Percentiles rank a stretch among this genome's conserved stretches.
Evolutionary conservation across 2,888 invertebrate species (phyloP).

Genomic region (Prostheceraeus crozeri): DNA sequence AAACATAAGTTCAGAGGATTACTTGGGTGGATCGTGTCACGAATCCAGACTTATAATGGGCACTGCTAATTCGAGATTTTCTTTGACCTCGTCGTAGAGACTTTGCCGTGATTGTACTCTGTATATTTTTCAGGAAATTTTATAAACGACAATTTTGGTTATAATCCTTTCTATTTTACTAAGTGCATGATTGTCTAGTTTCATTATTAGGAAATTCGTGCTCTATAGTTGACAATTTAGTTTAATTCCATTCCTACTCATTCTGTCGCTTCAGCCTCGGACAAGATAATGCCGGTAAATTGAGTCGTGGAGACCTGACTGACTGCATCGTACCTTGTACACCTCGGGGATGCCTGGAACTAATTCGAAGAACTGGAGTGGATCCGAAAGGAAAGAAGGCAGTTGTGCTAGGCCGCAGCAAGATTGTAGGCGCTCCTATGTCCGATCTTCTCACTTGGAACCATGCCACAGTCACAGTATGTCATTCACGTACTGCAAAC

Average conservation of each 20-base stretch:
- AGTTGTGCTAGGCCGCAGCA: constrained; percentile 89
- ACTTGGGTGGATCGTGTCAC: too few species aligned
- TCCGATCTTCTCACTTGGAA: constrained; percentile 89
- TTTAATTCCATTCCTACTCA: not conserved
- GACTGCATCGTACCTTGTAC: constrained; percentile 86
- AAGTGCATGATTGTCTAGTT: too few species aligned
- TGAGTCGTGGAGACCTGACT: constrained; percentile 75
- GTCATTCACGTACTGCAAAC: constrained; percentile 85
- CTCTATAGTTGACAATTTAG: not conserved
- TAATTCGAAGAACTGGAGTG: constrained; percentile 66
- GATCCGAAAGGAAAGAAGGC: constrained; percentile 68
- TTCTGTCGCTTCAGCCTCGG: constrained; percentile 72
- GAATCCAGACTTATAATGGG: too few species aligned
- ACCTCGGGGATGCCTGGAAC: constrained; percentile 84
- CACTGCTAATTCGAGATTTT: too few species aligned
- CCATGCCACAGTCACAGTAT: constrained; percentile 89
- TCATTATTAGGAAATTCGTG: too few species aligned
- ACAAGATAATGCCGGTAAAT: constrained; percentile 82
- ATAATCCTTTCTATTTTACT: constrained; percentile 5
- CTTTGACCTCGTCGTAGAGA: too few species aligned
- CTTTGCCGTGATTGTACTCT: too few species aligned
- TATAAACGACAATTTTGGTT: not conserved
- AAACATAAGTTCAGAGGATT: too few species aligned
- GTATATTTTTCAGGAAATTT: too few species aligned
- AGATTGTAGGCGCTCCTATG: constrained; percentile 92